Base-by-base conservation (phyloP, 1,140 invertebrate species). In the Musca domestica region DNA sequence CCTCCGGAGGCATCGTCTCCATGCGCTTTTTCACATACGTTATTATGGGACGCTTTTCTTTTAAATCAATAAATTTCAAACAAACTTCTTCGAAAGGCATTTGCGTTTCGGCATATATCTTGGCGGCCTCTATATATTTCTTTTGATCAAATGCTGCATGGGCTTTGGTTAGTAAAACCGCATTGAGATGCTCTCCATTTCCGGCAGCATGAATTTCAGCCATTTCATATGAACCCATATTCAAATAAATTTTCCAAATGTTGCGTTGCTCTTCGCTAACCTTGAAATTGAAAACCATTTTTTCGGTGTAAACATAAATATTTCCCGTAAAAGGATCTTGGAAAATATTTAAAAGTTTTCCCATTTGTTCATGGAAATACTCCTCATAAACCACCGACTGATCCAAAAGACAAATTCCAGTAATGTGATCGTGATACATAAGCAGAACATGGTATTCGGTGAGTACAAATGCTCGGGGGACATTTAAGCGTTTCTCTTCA, bases 61-160 rank as follows among this genome's bases (percentile, higher is more conserved):
- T 86, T 5, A 91, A 85, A 82, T 93, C 87, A 56, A 98, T 85
- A 82, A 98, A 98, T 81, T 98, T 98, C 0, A 98, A 84, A 46
- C 94, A 93, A 22, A 98, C 88, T 77, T 95, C 93, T 85, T 98
- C 96, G 83, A 98, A 98, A 14, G 94, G 93, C n/a, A 90, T 90
- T 73, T 93, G 88, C 0, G 94, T 95, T 74, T 94, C 88, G 0
- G 96, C 94, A 83, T 92, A 98, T 67, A 92, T 88, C 69, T 90
- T 83, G 0, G 96, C 96, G 82, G 95, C 95, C 71, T 90, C 87
- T 68, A 92, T 87, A 75, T 91, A 96, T 83, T 92, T 85, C 71
- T 90, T 89, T 71, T 91, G 87, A 25, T 88, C 86, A 76, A 97
- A 98, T 10, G 92, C 85, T 73, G 92, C 86, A 74, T 98, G 94